These are phyloP conservation scores for western clawed frog (Xenopus tropicalis) DNA, from an alignment of 2,113 vertebrate genomes.

Conservation along the genomic window DNA sequence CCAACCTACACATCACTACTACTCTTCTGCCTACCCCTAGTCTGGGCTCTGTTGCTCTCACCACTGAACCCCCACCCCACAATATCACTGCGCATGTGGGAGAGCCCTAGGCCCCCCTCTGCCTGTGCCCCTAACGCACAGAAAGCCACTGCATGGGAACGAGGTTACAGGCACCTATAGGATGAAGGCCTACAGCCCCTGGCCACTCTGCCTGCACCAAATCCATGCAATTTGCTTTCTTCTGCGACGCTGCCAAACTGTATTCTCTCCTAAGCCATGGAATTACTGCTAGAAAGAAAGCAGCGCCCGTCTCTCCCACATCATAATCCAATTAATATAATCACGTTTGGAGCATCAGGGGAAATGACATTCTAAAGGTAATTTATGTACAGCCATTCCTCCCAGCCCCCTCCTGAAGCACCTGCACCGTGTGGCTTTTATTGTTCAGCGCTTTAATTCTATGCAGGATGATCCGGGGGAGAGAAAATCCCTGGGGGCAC, in stretches of 20 bases:
- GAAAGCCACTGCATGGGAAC: too few species aligned
- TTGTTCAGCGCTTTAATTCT: conserved; percentile 38
- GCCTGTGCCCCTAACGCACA: too few species aligned
- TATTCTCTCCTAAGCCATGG: conserved; percentile 18
- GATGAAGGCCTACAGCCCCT: not conserved
- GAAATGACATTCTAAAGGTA: conserved; percentile 44
- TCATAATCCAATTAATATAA: conserved; percentile 45
- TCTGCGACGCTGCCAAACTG: not conserved
- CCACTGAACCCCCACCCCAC: too few species aligned
- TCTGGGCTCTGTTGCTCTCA: too few species aligned
- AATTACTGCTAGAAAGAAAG: conserved; percentile 26
- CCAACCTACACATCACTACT: too few species aligned
- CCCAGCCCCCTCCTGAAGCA: conserved; percentile 21
- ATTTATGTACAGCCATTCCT: conserved; percentile 38
- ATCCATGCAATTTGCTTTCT: conserved; percentile 17
- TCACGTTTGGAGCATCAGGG: conserved; percentile 36
- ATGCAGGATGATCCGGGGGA: conserved; percentile 29
- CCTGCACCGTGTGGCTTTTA: conserved; percentile 10
- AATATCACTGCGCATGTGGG: too few species aligned
- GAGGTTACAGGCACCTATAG: too few species aligned
- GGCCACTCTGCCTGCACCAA: not conserved
- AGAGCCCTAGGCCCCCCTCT: too few species aligned
- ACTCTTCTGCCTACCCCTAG: too few species aligned
- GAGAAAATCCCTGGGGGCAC: conserved; percentile 20
- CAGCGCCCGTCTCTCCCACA: conserved; percentile 16